Evolutionary conservation across 2,888 invertebrate species (phyloP).

Genomic region (Volucella inanis): DNA sequence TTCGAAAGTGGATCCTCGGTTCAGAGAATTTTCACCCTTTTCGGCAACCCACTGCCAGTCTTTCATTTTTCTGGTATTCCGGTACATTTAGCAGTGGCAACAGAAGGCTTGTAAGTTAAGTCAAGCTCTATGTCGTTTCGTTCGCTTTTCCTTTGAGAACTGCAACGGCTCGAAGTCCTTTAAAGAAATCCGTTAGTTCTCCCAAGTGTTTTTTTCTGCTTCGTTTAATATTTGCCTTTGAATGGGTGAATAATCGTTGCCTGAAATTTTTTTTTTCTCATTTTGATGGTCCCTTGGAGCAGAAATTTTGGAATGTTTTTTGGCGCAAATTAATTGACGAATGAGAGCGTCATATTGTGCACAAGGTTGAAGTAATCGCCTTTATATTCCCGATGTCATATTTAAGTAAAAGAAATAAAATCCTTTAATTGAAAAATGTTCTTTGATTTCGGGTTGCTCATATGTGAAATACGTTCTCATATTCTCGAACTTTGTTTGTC

Average conservation of each 20-base stretch:
- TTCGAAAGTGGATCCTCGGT: conserved; percentile 38
- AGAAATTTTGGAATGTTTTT: conserved; percentile 20
- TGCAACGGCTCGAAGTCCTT: conserved; percentile 29
- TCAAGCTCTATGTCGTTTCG: conserved; percentile 39
- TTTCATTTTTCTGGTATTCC: conserved; percentile 2
- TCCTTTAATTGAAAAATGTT: too few relatives aligned
- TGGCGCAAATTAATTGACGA: conserved; percentile 33
- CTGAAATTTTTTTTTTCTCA: too few relatives aligned
- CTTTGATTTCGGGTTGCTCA: neutral
- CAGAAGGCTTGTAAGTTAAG: conserved; percentile 45
- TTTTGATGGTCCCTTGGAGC: neutral
- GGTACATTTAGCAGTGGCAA: conserved; percentile 14
- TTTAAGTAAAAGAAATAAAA: neutral
- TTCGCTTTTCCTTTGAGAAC: conserved; percentile 50
- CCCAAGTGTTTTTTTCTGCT: conserved; percentile 38
- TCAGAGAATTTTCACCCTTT: conserved; percentile 15
- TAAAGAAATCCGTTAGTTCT: conserved; percentile 51
- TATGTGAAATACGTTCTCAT: too few relatives aligned
- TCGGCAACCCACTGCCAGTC: neutral
- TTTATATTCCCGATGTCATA: neutral
- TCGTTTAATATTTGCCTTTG: conserved; percentile 54
- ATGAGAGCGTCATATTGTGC: conserved; percentile 24
- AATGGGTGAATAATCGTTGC: conserved; percentile 21
- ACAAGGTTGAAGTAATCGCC: neutral
- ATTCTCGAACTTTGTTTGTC: too few relatives aligned